phyloP scores from a whole-genome alignment of 2,797 vertebrate genomes.

The Siniperca obscura region DNA sequence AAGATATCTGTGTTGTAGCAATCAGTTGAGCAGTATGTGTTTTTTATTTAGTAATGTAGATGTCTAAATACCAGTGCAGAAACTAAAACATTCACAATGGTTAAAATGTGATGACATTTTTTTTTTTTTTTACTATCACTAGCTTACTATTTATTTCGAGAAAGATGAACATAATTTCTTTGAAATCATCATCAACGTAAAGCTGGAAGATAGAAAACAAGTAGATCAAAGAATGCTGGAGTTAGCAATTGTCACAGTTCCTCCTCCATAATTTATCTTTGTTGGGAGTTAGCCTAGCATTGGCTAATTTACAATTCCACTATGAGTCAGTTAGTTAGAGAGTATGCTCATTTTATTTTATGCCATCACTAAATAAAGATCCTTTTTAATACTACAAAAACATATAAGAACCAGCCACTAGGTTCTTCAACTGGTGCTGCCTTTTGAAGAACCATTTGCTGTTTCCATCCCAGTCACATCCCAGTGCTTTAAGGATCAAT shows the following conservation, averaged over 20 bases:
- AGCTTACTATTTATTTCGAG: background rate
- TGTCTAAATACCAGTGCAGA: slow-evolving; percentile 1
- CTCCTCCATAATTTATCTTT: too few relatives aligned
- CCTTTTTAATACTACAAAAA: background rate
- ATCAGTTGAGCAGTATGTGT: background rate
- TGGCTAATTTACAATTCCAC: too few relatives aligned
- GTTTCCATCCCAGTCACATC: background rate
- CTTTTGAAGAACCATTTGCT: background rate
- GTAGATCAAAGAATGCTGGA: too few relatives aligned
- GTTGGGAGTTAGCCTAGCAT: too few relatives aligned
- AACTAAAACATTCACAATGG: background rate
- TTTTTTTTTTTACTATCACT: too few relatives aligned
- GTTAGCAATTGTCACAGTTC: too few relatives aligned
- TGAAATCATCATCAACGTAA: too few relatives aligned
- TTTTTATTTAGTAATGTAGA: slow-evolving; percentile 1
- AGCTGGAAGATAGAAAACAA: too few relatives aligned
- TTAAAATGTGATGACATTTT: slow-evolving; percentile 18
- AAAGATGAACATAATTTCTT: background rate
- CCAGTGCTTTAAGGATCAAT: background rate
- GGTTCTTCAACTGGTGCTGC: background rate
- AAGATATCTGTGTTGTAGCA: background rate
- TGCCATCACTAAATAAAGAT: background rate
- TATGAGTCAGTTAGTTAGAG: background rate
- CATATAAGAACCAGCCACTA: background rate
- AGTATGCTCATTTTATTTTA: background rate